phyloP scores from a whole-genome alignment of 2,888 invertebrate genomes.

The Drosophila anceps region DNA sequence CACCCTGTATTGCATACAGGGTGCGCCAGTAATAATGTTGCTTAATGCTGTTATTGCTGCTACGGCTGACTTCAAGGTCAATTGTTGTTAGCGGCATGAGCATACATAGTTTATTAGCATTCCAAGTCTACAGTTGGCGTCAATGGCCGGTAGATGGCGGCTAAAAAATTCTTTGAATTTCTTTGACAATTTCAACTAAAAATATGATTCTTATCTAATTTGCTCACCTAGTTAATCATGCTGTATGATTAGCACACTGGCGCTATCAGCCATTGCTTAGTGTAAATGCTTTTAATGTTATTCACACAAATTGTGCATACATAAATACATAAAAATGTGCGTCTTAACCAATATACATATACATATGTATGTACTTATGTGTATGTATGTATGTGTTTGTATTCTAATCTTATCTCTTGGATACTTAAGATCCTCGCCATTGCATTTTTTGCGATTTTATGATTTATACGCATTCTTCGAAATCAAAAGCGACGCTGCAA shows the following conservation, averaged over 20 bases:
- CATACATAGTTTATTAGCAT: conserved; percentile 57
- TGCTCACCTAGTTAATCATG: conserved; percentile 36
- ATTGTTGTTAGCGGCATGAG: conserved; percentile 38
- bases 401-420: conserved; percentile 33
- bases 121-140: conserved; percentile 8
- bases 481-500: conserved; percentile 40
- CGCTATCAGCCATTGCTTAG: neutral
- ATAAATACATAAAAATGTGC: neutral
- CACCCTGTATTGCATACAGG: conserved; percentile 42
- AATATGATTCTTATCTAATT: conserved; percentile 28
- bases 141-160: conserved; percentile 44
- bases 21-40: conserved; percentile 23
- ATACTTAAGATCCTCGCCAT: conserved; percentile 38
- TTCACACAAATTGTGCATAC: neutral
- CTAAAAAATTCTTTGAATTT: conserved; percentile 12
- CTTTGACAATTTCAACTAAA: conserved; percentile 6
- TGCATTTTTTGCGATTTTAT: conserved; percentile 55
- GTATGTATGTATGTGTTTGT: neutral
- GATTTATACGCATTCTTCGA: conserved; percentile 66
- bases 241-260: conserved; percentile 28
- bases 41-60: conserved; percentile 23
- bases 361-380: neutral
- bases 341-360: neutral
- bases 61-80: conserved; percentile 63
- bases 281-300: no score